Evolutionary conservation across 2,888 invertebrate species (phyloP).

Genomic region (Luperina testacea): DNA sequence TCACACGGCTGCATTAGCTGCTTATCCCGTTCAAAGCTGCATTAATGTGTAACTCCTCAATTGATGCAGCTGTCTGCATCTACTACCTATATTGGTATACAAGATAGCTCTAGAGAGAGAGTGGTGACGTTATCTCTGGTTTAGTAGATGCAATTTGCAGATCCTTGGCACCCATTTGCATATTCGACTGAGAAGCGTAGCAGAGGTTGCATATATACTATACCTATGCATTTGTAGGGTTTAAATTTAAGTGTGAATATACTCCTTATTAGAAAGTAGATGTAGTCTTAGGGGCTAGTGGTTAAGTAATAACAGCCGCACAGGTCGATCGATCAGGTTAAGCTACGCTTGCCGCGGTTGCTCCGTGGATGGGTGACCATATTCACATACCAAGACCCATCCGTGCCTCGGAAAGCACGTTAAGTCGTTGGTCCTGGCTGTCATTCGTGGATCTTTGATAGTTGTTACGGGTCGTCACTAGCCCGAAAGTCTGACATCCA

Average conservation of each 20-base stretch:
- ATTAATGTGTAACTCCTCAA: not conserved
- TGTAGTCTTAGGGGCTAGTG: too few relatives aligned
- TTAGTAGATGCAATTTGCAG: slow-evolving; percentile 49
- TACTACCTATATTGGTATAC: not conserved
- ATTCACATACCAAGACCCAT: too few relatives aligned
- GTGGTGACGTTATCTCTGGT: slow-evolving; percentile 37
- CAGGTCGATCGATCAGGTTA: too few relatives aligned
- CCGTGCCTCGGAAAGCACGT: too few relatives aligned
- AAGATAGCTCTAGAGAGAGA: not conserved
- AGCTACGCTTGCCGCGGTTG: too few relatives aligned
- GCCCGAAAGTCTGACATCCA: too few relatives aligned
- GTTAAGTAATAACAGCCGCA: too few relatives aligned
- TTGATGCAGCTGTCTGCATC: slow-evolving; percentile 11
- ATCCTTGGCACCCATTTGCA: slow-evolving; percentile 53
- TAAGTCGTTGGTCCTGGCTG: too few relatives aligned
- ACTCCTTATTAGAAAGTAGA: not conserved
- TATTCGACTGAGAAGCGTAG: slow-evolving; percentile 36
- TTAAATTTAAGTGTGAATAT: slow-evolving; percentile 33
- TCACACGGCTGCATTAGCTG: not conserved
- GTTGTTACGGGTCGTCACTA: too few relatives aligned
- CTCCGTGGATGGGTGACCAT: too few relatives aligned
- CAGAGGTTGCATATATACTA: slow-evolving; percentile 10
- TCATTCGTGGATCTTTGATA: too few relatives aligned
- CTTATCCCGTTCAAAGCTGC: not conserved
- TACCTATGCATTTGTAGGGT: slow-evolving; percentile 1